Base-by-base conservation (phyloP, 2,888 invertebrate genomes). In the Athetis lepigone region DNA sequence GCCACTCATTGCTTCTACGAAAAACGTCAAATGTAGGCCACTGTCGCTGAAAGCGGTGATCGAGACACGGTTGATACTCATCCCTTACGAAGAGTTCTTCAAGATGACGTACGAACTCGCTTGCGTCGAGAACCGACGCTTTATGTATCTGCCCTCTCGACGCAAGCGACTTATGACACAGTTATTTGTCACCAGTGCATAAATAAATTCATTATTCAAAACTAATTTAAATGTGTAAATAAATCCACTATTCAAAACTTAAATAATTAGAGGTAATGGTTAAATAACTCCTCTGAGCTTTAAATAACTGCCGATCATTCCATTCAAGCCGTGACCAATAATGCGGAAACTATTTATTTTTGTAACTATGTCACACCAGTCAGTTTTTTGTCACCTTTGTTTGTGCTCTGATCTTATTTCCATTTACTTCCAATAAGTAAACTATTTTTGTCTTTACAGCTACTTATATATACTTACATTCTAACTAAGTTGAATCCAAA, bases 11-110 rank as follows among this genome's bases (percentile, higher is more conserved):
- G 81, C 69, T 86, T 87, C 88, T 85, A 84, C 83, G 82, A 85
- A 88, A 85, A 81, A 62, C 36, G n/a, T 51, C 66, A 67, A 80
- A 90, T 84, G 69, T 89, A 86, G 90, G 88, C 78, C 89, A 84
- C 72, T 71, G 73, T 49, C 68, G 65, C 25, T 50, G 49, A 60
- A 52, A 58, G 40, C 57, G 45, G 13, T 39, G 49, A 25, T 40
- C 47, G 61, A 36, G 39, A 16, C 39, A 50, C 45, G 7, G 19
- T 19, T 45, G 21, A 66, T 21, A 43, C 18, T 51, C 36, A 37
- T 46, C 46, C 52, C 49, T 37, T 25, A 21, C 33, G 21, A n/a
- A 2, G 21, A 2, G 6, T 42, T 19, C 33, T 50, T 40, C 9
- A n/a, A 5, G 23, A 36, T 3, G 25, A 39, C 36, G 2, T 25